Base-by-base conservation (phyloP, 2,113 vertebrate species). In the Tragelaphus buxtoni region DNA sequence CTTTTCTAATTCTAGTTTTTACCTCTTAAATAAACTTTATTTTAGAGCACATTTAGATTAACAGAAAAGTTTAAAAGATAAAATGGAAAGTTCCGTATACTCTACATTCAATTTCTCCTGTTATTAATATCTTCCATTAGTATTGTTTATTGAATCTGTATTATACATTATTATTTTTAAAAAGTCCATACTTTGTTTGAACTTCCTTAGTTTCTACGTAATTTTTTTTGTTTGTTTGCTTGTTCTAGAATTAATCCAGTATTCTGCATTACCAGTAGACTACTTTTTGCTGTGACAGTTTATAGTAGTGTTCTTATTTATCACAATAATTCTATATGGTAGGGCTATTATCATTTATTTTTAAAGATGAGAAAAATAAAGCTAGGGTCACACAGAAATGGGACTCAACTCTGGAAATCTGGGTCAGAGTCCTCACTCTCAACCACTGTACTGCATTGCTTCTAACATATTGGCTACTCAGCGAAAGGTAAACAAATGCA, bases 11-110 rank as follows among this genome's bases (percentile, higher is more conserved):
- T 95, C 28, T 84, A 65, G 77, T 35, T 88, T 92, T 94, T 96
- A 45, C 17, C 45, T 61, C 85, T 94, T 74, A 65, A 88, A 56
- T 84, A 87, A 90, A 90, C 12, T 77, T 91, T 74, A 79, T 91
- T 95, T 88, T 45, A 94, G 9, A 69, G 30, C 96, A 83, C 47
- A 87, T 85, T 94, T 94, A 84, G 39, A 87, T 58, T 56, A 69
- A 53, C 9, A 81, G 69, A 93, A 91, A 74, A 63, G 4, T 91
- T 95, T 13, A 3, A 51, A 93, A 94, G 86, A 32, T 53, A 94
- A 24, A 42, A 76, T 13, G 92, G 51, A 20, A 97, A 85, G n/a
- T 77, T 92, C 24, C 12, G 22, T 58, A 10, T 51, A 39, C 2
- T 7, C 45, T 86, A 49, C 4, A 74, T 3, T 94, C 56, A 81